Evolutionary conservation across 2,113 vertebrate species (phyloP).

Genomic region (Tursiops truncatus): DNA sequence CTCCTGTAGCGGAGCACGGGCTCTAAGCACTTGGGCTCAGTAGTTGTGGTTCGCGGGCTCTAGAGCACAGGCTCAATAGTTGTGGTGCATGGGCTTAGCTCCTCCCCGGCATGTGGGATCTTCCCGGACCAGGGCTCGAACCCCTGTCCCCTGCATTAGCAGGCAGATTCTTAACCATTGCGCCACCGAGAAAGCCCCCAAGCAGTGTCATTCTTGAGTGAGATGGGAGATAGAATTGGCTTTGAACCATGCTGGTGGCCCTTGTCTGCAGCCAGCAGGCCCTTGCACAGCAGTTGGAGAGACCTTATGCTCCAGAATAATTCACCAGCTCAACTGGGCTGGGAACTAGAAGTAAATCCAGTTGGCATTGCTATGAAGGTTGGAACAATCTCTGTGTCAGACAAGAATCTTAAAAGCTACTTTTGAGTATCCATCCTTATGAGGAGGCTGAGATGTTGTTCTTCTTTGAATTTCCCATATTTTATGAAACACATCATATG

Average conservation of each 20-base stretch:
- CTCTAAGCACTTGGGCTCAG: too few relatives aligned
- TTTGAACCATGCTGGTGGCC: neutral
- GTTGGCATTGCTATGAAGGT: neutral
- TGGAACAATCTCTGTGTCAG: neutral
- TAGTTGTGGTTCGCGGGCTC: too few relatives aligned
- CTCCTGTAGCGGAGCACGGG: too few relatives aligned
- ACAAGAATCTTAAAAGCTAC: neutral
- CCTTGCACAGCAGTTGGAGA: neutral
- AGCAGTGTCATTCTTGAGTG: neutral
- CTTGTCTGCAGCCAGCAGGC: neutral
- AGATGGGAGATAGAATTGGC: neutral
- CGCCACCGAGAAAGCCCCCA: too few relatives aligned
- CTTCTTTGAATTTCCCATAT: neutral
- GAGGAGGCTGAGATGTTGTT: neutral
- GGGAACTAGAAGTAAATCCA: constrained; percentile 13
- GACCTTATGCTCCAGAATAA: neutral
- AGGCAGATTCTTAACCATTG: too few relatives aligned
- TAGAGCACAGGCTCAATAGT: too few relatives aligned
- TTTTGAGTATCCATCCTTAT: neutral
- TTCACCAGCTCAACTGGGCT: neutral
- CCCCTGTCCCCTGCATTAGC: too few relatives aligned
- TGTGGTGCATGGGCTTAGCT: too few relatives aligned
- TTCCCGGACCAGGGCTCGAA: too few relatives aligned
- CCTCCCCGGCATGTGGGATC: too few relatives aligned
- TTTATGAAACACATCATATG: neutral